Evolutionary conservation across 1,140 invertebrate genomes (phyloP).

Genomic region (Bombus consobrinus): DNA sequence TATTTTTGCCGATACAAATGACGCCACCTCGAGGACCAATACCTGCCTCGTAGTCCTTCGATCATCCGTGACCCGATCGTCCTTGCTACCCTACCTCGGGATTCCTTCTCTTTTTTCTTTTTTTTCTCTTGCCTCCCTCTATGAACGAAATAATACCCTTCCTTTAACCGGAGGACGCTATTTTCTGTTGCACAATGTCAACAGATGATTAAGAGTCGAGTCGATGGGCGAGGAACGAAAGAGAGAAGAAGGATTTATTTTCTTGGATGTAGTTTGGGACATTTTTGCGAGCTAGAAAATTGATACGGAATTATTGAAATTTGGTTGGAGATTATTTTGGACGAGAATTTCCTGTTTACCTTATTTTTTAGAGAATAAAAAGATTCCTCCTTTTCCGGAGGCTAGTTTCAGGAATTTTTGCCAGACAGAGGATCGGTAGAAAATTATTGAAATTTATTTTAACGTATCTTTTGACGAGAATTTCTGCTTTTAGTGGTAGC

Average conservation of each 20-base stretch:
- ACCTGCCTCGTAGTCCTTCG: constrained; percentile 62
- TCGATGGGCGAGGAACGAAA: neutral
- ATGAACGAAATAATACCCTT: constrained; percentile 64
- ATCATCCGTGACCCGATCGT: constrained; percentile 58
- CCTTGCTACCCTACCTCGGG: constrained; percentile 12
- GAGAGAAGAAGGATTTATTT: neutral
- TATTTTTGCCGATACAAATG: constrained; percentile 72
- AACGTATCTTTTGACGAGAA: too few relatives aligned
- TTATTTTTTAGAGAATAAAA: accelerated
- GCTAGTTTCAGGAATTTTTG: too few relatives aligned
- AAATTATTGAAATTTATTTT: too few relatives aligned
- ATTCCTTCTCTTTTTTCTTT: constrained; percentile 9
- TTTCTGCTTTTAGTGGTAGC: too few relatives aligned
- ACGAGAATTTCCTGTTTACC: too few relatives aligned
- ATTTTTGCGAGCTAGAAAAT: neutral
- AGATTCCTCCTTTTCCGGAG: too few relatives aligned
- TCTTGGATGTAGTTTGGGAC: neutral
- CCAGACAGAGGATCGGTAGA: too few relatives aligned
- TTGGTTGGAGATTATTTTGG: too few relatives aligned
- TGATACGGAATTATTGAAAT: too few relatives aligned
- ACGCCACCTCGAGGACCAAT: constrained; percentile 67
- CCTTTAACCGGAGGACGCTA: constrained; percentile 38
- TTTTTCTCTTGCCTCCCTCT: neutral
- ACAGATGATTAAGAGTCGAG: constrained; percentile 30
- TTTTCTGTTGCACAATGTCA: constrained; percentile 34